Evolutionary conservation across 1,140 invertebrate genomes (phyloP).

Genomic region (Neodiprion lecontei): DNA sequence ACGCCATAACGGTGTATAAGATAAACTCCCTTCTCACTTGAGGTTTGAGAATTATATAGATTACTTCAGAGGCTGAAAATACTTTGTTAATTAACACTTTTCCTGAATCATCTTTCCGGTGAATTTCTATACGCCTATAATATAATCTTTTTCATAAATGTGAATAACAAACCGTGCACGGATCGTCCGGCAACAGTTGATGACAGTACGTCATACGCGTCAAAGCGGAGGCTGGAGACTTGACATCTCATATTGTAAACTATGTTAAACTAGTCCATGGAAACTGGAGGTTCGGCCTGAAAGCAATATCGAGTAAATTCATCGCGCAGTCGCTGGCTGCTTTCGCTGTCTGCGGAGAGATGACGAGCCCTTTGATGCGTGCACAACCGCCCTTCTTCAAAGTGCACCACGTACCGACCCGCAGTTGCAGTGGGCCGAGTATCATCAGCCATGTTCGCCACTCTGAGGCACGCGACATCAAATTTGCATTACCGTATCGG

Average conservation of each 20-base stretch:
- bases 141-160: too few relatives aligned
- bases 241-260: slow-evolving; percentile 37
- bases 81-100: too few relatives aligned
- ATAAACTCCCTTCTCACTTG: too few relatives aligned
- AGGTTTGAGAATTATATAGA: too few relatives aligned
- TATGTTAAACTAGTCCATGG: slow-evolving; percentile 40
- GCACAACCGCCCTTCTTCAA: background rate
- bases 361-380: background rate
- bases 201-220: too few relatives aligned
- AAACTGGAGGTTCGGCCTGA: slow-evolving; percentile 43
- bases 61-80: too few relatives aligned
- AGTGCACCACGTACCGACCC: background rate
- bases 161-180: too few relatives aligned
- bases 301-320: slow-evolving; percentile 55
- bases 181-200: too few relatives aligned
- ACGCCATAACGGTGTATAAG: too few relatives aligned
- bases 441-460: background rate
- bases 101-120: too few relatives aligned
- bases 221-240: slow-evolving; percentile 14
- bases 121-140: too few relatives aligned
- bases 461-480: too few relatives aligned
- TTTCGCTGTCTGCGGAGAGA: background rate
- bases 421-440: background rate
- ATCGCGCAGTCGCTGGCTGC: slow-evolving; percentile 46
- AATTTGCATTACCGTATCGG: background rate